Base-by-base conservation (phyloP, 2,113 vertebrate genomes). In the Ibidorhyncha struthersii region DNA sequence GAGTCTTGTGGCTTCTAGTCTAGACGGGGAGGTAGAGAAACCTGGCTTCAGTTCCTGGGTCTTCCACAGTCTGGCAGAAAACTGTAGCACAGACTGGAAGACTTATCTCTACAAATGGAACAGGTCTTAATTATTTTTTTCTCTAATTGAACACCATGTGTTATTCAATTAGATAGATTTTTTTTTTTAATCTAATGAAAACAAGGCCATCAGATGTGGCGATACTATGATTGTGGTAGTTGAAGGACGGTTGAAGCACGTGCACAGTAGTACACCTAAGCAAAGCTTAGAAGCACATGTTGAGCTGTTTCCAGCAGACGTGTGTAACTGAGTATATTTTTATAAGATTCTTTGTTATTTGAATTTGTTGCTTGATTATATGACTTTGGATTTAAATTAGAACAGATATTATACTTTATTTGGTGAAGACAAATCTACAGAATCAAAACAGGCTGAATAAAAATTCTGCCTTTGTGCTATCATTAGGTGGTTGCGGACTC, bases 1-100 rank as follows among this genome's bases (percentile, higher is more conserved):
- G 56, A 73, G 45, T 76, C 59, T 90, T 93, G 85, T 92, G 95
- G 93, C 88, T 96, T 95, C 66, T 71, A 62, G 93, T 96, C 97
- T 96, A 96, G 95, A 93, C 79, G 1, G 82, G 45, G 87, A 96
- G 62, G 90, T 77, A 92, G 50, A 86, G 67, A 93, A 92, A 86
- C 76, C 79, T 96, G 96, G 92, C 85, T 63, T 77, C 3, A 3
- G 47, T 83, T 92, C 82, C 82, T 81, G 26, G 38, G 67, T 62
- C 90, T 82, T 91, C 55, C 70, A 25, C 50, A 70, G 32, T 4
- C 82, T 92, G 67, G 41, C 66, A 85, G 78, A 80, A 71, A 43
- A 50, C 26, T 74, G 59, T 50, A 84, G 89, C 61, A 29, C 63
- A 63, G 69, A 20, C 52, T 76, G 66, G 40, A 63, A 76, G 82